These are phyloP conservation scores for Amphipyra tragopoginis DNA, from an alignment of 2,888 invertebrate genomes.

Conservation along the genomic window DNA sequence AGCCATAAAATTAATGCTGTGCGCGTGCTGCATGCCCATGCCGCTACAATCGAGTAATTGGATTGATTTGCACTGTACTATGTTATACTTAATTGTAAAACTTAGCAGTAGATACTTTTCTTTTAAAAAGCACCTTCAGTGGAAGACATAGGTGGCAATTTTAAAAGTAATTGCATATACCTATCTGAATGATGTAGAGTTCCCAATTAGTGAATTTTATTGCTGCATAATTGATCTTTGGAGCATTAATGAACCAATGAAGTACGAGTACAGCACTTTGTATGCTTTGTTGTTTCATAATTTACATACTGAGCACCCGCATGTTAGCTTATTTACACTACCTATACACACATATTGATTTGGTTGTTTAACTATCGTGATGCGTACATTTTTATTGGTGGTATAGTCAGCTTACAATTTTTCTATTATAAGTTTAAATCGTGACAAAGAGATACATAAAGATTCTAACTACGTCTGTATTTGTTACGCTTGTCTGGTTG, in stretches of 20 bases:
- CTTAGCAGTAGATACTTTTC: conserved; percentile 24
- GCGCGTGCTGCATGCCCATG: conserved; percentile 71
- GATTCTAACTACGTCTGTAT: conserved; percentile 53
- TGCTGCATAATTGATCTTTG: conserved; percentile 78
- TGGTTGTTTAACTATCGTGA: conserved; percentile 58
- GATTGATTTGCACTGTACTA: conserved; percentile 78
- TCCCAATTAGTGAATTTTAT: conserved; percentile 79
- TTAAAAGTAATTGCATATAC: conserved; percentile 9
- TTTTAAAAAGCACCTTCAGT: conserved; percentile 60
- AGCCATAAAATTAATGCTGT: conserved; percentile 79
- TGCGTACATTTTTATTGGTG: conserved; percentile 55
- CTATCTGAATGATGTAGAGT: conserved; percentile 46
- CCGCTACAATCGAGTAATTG: conserved; percentile 75
- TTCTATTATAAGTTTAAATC: conserved; percentile 52
- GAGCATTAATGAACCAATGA: conserved; percentile 71
- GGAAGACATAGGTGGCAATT: conserved; percentile 48
- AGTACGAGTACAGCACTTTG: conserved; percentile 52
- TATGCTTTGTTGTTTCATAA: conserved; percentile 71
- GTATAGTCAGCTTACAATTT: conserved; percentile 54
- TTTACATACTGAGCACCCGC: conserved; percentile 73
- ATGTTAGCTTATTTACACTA: conserved; percentile 66
- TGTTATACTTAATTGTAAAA: conserved; percentile 71
- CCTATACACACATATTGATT: conserved; percentile 47
- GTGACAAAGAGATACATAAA: conserved; percentile 54
- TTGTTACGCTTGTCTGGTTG: conserved; percentile 71